phyloP scores from a whole-genome alignment of 2,888 invertebrate species.

The Meandrusa payeni region DNA sequence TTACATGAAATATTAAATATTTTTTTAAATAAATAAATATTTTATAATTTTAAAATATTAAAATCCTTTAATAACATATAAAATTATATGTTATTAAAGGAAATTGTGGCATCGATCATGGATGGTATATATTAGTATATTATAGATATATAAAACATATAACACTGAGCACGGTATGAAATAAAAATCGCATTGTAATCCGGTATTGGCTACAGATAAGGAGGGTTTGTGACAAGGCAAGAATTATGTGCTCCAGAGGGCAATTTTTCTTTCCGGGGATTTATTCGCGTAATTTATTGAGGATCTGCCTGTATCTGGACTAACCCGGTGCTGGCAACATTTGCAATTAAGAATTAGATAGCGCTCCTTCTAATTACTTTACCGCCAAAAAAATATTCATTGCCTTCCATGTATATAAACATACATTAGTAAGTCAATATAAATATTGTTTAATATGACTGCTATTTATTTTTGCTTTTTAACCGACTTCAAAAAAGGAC shows the following conservation, averaged over 20 bases:
- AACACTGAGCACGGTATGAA: constrained; percentile 67
- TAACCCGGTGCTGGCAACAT: constrained; percentile 61
- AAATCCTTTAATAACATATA: too few species aligned
- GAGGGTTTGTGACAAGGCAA: constrained; percentile 80
- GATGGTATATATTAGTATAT: too few species aligned
- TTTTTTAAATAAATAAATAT: too few species aligned
- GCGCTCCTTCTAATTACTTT: constrained; percentile 32
- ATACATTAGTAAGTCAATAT: too few species aligned
- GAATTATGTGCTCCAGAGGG: constrained; percentile 81
- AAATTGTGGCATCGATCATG: too few species aligned
- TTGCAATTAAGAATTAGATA: constrained; percentile 71
- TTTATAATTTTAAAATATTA: too few species aligned
- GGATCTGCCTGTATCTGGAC: constrained; percentile 78
- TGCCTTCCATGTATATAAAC: neutral
- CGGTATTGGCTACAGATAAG: constrained; percentile 80
- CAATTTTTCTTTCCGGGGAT: constrained; percentile 80
- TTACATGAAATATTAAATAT: too few species aligned
- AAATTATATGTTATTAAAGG: too few species aligned
- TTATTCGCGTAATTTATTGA: constrained; percentile 80
- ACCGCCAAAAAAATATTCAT: constrained; percentile 43
- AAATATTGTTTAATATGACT: too few species aligned
- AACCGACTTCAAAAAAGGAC: too few species aligned
- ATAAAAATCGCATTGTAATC: constrained; percentile 81
- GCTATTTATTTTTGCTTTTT: too few species aligned
- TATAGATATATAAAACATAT: constrained; percentile 32